phyloP scores from a whole-genome alignment of 2,797 vertebrate species.

The Neoniphon sammara region DNA sequence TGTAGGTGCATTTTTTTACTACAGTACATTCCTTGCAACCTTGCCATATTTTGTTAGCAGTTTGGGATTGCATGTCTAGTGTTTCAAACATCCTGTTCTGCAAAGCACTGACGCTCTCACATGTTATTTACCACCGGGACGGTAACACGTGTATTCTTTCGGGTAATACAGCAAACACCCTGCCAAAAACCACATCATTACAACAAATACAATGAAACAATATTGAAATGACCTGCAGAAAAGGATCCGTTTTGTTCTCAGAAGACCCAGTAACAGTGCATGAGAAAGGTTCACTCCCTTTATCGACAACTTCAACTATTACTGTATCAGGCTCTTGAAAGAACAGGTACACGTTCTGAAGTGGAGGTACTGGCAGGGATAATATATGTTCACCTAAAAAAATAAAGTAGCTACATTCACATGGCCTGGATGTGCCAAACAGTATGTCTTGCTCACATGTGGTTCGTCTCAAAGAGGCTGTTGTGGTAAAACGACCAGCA shows the following conservation, averaged over 20 bases:
- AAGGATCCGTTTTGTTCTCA: constrained; percentile 47
- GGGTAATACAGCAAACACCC: constrained; percentile 4
- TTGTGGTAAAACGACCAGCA: constrained; percentile 45
- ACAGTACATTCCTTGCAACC: constrained; percentile 63
- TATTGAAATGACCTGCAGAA: constrained; percentile 41
- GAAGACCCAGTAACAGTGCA: constrained; percentile 63
- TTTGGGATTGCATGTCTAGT: constrained; percentile 63
- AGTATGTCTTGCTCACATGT: constrained; percentile 56
- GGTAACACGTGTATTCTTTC: constrained; percentile 19
- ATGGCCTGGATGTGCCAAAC: constrained; percentile 76
- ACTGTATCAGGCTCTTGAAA: constrained; percentile 35
- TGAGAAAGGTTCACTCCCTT: constrained; percentile 50
- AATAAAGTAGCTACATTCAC: constrained; percentile 77
- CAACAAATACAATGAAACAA: constrained; percentile 60
- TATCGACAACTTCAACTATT: constrained; percentile 33
- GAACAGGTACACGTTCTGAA: constrained; percentile 38
- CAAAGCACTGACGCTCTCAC: neutral
- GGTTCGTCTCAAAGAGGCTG: constrained; percentile 46
- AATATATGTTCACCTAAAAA: constrained; percentile 55
- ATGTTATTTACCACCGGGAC: constrained; percentile 20
- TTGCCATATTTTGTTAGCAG: constrained; percentile 71
- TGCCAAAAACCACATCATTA: constrained; percentile 45
- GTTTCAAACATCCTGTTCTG: constrained; percentile 67
- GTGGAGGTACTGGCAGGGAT: constrained; percentile 55
- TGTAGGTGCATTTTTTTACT: constrained; percentile 52